Base-by-base conservation (phyloP, 30 jellyfish, hydroid and myxozoan species). In the Mastigias papua region DNA sequence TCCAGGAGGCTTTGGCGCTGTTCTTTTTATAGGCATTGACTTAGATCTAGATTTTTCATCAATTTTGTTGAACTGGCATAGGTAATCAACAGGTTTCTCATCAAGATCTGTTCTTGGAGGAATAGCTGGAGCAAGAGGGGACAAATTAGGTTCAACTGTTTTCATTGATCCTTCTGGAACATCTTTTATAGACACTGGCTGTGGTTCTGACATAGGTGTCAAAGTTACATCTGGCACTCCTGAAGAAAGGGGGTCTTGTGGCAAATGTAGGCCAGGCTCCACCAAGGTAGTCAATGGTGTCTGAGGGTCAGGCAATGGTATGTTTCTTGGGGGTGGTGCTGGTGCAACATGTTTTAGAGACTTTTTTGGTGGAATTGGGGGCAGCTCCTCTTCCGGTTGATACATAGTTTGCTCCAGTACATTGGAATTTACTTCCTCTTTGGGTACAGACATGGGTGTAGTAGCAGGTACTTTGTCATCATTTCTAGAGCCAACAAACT, bases 31-130 rank as follows among this genome's bases (percentile, higher is more conserved):
- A 51, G 89, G 80, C 73, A 60, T 34, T 58, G 89, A 65, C 49
- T 23, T 33, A 17, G 86, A 48, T 28, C 86, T 74, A 16, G 71
- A 37, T 2, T 15, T 9, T 4, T 28, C 63, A 69, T 69, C 63
- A 9, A 11, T 69, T 63, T n/a, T 4, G 23, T 15, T 20, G 23
- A 63, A 17, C 23, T 11, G 6, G 1, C 5, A 23, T 10, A 15
- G 8, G 23, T 6, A 19, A n/a, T 4, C 51, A 16, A 28, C 61
- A 29, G 25, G 21, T 33, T 22, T 30, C 37, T 69, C 93, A 10
- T 69, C 87, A n/a, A 85, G 88, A 60, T 85, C 94, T 20, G 30
- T 26, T 21, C 94, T 69, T 32, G 94, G 83, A 33, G 94, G 94
- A 13, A 85, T 73, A 28, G 7, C 78, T 15, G 91, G 91, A 1